Percentiles rank a stretch among this genome's conserved stretches.
These are phyloP conservation scores for Cynodonichthys magdalenae DNA, from an alignment of 2,797 vertebrate species.

Conservation along the genomic window DNA sequence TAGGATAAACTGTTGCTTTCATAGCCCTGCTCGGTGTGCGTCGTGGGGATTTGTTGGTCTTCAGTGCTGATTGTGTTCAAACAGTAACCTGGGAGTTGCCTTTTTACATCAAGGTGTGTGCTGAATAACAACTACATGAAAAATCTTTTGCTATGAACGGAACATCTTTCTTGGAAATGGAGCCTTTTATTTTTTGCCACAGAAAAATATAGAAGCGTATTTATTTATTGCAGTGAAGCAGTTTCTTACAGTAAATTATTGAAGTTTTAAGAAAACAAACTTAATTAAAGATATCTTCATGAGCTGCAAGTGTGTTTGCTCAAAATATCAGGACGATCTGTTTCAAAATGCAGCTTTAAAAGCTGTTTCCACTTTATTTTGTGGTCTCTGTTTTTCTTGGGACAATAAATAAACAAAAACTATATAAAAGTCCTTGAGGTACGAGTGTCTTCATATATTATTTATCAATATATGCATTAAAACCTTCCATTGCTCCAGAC, in stretches of 20 bases:
- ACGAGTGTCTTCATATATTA: background rate
- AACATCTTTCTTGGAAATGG: background rate
- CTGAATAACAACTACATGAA: background rate
- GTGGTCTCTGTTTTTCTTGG: background rate
- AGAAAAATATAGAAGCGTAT: background rate
- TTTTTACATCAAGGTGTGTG: background rate
- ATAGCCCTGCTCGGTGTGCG: conserved; percentile 20
- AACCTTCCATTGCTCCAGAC: background rate
- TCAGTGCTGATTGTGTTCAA: conserved; percentile 6
- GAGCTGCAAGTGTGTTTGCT: too few species aligned
- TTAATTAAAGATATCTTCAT: too few species aligned
- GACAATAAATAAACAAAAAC: background rate
- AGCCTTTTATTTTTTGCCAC: background rate
- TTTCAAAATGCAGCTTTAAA: too few species aligned
- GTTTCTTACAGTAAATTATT: too few species aligned
- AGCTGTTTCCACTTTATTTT: background rate
- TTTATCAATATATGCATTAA: background rate
- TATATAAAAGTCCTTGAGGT: background rate
- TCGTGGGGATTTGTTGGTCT: conserved; percentile 17
- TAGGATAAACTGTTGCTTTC: conserved; percentile 30
- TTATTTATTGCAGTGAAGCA: background rate
- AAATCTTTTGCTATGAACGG: background rate
- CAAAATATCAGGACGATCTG: too few species aligned
- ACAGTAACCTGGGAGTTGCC: background rate
- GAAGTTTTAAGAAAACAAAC: too few species aligned